phyloP scores from a whole-genome alignment of 1,140 invertebrate genomes.

The Halotydeus destructor region DNA sequence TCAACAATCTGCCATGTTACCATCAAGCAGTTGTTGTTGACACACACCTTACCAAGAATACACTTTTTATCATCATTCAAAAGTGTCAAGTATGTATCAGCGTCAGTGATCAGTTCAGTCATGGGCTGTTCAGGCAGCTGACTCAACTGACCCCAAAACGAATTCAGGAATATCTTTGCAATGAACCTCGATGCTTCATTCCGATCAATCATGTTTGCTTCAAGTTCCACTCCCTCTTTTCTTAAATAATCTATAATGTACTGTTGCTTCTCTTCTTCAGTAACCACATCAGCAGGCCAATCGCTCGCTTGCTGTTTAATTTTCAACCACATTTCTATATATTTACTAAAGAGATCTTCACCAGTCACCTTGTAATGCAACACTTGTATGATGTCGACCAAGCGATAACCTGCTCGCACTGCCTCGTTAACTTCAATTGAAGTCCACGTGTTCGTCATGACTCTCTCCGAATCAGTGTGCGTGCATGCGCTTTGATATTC shows the following conservation, averaged over 20 bases:
- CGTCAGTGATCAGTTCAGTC: conserved; percentile 17
- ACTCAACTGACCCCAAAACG: conserved; percentile 21
- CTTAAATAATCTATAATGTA: conserved; percentile 22
- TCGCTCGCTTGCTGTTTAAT: conserved; percentile 16
- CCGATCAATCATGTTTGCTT: conserved; percentile 20
- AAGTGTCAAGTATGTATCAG: conserved; percentile 18
- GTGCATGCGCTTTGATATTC: conserved; percentile 13
- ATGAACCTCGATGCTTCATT: conserved; percentile 21
- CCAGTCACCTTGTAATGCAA: background rate
- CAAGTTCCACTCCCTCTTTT: conserved; percentile 23
- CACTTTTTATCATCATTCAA: conserved; percentile 11
- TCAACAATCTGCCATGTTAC: background rate
- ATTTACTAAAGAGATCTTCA: conserved; percentile 5
- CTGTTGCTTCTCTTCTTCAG: conserved; percentile 17
- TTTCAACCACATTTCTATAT: conserved; percentile 7
- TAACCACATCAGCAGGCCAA: conserved; percentile 18
- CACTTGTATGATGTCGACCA: background rate
- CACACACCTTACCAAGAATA: background rate
- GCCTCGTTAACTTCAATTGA: background rate
- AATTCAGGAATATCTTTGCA: conserved; percentile 17
- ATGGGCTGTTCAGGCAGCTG: no score
- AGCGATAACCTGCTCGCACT: background rate
- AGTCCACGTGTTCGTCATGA: conserved; percentile 22
- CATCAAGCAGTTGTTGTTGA: background rate
- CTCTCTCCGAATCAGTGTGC: conserved; percentile 21